A percentile compares a stretch with the other conserved stretches of the same genome.
phyloP scores from a whole-genome alignment of 2,888 invertebrate species.

The Timema cristinae region DNA sequence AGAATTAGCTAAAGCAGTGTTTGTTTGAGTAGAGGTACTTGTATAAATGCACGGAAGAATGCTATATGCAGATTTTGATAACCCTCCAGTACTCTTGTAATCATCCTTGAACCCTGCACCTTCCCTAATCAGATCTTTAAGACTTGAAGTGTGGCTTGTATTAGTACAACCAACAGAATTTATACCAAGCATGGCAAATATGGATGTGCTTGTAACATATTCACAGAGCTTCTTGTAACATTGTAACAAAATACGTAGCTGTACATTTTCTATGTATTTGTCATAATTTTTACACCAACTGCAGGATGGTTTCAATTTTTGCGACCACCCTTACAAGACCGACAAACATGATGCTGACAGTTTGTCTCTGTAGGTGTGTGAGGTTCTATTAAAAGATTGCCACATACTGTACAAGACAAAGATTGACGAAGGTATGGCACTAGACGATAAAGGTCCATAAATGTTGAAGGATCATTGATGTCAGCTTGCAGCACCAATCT shows the following conservation, averaged over 20 bases:
- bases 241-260: slow-evolving; percentile 73
- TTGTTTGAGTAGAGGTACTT: slow-evolving; percentile 54
- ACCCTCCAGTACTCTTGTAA: slow-evolving; percentile 65
- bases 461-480: slow-evolving; percentile 60
- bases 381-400: slow-evolving; percentile 75
- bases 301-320: slow-evolving; percentile 81
- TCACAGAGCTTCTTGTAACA: slow-evolving; percentile 88
- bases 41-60: slow-evolving; percentile 70
- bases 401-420: slow-evolving; percentile 86
- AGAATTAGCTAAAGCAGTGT: slow-evolving; percentile 37
- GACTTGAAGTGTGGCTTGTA: slow-evolving; percentile 53
- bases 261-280: slow-evolving; percentile 76
- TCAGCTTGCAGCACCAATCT: slow-evolving; percentile 73
- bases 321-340: slow-evolving; percentile 75
- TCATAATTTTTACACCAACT: slow-evolving; percentile 80
- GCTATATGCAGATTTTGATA: slow-evolving; percentile 70
- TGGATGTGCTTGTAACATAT: slow-evolving; percentile 69
- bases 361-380: slow-evolving; percentile 70
- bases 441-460: slow-evolving; percentile 77
- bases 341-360: slow-evolving; percentile 88
- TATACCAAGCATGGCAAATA: slow-evolving; percentile 60
- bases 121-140: slow-evolving; percentile 73
- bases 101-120: slow-evolving; percentile 74
- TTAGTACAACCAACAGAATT: slow-evolving; percentile 39
- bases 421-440: slow-evolving; percentile 82